A percentile compares a stretch with the other conserved stretches of the same genome.
Conservation (phyloP, 1,140 invertebrate species). For the Zaprionus taronus region DNA sequence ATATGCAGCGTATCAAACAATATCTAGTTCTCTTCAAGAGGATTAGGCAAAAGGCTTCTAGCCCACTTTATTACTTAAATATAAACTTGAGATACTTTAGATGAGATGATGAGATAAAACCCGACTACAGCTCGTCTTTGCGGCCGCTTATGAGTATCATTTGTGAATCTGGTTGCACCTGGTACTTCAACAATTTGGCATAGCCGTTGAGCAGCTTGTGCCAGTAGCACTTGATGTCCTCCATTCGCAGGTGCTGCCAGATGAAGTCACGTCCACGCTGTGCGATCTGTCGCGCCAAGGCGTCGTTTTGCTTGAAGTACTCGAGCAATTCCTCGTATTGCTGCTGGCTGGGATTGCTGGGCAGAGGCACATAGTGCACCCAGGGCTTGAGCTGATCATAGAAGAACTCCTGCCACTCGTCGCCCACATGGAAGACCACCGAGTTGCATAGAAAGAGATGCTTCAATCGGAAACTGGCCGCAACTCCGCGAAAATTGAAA, state of each 20-base stretch:
- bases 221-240: conserved; percentile 96
- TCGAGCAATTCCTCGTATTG: conserved; percentile 89
- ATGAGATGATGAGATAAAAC: not conserved
- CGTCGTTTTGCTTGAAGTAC: conserved; percentile 92
- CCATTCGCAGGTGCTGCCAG: conserved; percentile 92
- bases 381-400: conserved; percentile 96
- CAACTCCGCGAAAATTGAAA: conserved; percentile 98
- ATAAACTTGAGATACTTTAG: not conserved
- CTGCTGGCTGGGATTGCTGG: conserved; percentile 88
- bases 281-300: conserved; percentile 92
- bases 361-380: conserved; percentile 97
- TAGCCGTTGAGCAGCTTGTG: conserved; percentile 91
- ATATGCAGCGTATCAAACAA: not conserved
- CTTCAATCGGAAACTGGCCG: conserved; percentile 98
- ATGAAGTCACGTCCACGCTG: conserved; percentile 92
- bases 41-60: not conserved
- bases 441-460: conserved; percentile 97
- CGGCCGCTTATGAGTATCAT: conserved; percentile 82
- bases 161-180: conserved; percentile 86
- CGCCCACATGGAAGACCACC: conserved; percentile 97
- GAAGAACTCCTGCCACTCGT: conserved; percentile 98
- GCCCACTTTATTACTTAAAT: not conserved
- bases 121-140: conserved; percentile 59
- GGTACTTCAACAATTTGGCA: conserved; percentile 90
- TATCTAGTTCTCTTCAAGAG: not conserved